Evolutionary conservation across 2,797 vertebrate species (phyloP).

Genomic region (Thunnus albacares): DNA sequence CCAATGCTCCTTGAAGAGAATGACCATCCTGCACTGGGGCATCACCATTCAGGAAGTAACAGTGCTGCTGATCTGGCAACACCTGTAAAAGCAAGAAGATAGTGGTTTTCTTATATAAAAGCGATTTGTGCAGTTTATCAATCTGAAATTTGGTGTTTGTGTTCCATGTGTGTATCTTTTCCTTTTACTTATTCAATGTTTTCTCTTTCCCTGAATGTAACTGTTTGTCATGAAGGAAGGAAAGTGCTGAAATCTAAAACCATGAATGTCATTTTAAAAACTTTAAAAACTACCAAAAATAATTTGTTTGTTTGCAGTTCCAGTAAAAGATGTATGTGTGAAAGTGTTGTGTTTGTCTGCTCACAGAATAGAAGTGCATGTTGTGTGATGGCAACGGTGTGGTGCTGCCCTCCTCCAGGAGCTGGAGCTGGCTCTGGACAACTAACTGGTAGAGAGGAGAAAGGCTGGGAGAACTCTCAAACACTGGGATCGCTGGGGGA

Average conservation of each 20-base stretch:
- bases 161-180: neutral
- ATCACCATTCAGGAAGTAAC: conserved; percentile 97
- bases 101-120: neutral
- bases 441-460: conserved; percentile 94
- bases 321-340: neutral
- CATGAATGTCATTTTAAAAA: no score
- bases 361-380: conserved; percentile 97
- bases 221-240: neutral
- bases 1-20: conserved; percentile 93
- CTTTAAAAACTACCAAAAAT: no score
- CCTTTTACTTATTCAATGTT: neutral
- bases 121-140: neutral
- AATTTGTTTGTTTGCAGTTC: neutral
- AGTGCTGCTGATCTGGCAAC: conserved; percentile 97
- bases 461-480: conserved; percentile 89
- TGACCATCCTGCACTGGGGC: conserved; percentile 95
- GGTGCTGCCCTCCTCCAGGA: conserved; percentile 86
- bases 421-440: conserved; percentile 91
- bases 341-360: conserved; percentile 55
- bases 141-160: neutral
- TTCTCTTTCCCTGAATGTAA: neutral
- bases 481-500: conserved; percentile 91
- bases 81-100: conserved; percentile 81
- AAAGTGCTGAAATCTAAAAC: neutral
- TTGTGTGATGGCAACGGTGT: conserved; percentile 80